Percentiles rank a stretch among this genome's conserved stretches.
Conservation (phyloP, 2,113 vertebrate genomes). For the Vanacampus margaritifer region DNA sequence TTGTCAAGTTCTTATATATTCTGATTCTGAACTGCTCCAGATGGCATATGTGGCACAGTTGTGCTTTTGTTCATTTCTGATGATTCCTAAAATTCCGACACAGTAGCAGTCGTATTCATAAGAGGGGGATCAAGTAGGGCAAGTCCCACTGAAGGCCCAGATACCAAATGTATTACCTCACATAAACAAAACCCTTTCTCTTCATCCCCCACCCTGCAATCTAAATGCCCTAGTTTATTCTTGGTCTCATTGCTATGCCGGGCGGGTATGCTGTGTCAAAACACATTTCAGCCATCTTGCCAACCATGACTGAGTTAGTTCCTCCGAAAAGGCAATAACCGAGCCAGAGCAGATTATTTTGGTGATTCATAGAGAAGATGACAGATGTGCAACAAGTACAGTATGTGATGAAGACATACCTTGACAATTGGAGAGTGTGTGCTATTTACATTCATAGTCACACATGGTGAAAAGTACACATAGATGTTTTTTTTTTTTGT, state of each 20-base stretch:
- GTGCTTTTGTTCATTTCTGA: too few species aligned
- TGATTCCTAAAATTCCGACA: too few species aligned
- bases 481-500: too few species aligned
- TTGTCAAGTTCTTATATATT: too few species aligned
- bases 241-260: constrained; percentile 26
- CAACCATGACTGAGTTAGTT: constrained; percentile 49
- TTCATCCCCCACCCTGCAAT: constrained; percentile 9
- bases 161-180: constrained; percentile 9
- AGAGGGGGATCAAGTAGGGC: too few species aligned
- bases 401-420: constrained; percentile 53
- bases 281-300: constrained; percentile 42
- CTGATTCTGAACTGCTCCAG: too few species aligned
- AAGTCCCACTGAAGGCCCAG: too few species aligned
- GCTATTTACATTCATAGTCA: constrained; percentile 22
- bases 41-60: too few species aligned
- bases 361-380: constrained; percentile 43
- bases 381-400: constrained; percentile 47
- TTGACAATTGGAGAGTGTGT: constrained; percentile 45
- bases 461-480: too few species aligned
- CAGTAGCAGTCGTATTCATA: too few species aligned
- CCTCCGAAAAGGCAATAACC: constrained; percentile 27
- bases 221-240: constrained; percentile 31
- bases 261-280: constrained; percentile 27
- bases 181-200: constrained; percentile 15
- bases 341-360: constrained; percentile 48